Evolutionary conservation across 2,113 vertebrate species (phyloP).

Genomic region (Cygnus atratus): DNA sequence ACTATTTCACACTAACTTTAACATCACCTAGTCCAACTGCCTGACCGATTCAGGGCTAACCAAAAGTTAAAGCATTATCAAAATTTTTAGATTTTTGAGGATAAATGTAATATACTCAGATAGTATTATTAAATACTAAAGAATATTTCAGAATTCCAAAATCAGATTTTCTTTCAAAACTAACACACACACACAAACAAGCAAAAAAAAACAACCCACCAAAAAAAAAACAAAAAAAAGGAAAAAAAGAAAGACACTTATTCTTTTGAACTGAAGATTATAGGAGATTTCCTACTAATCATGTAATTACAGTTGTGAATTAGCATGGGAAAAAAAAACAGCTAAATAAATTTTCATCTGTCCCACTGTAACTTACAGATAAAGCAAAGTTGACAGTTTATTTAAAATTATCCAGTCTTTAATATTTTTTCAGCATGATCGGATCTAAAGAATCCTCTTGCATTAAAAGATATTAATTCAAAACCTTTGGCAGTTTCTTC

Average conservation of each 20-base stretch:
- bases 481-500: not conserved
- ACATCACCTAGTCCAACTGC: not conserved
- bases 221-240: no score
- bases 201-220: not conserved
- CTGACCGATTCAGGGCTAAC: not conserved
- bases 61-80: not conserved
- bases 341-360: not conserved
- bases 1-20: not conserved
- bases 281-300: not conserved
- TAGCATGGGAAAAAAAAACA: not conserved
- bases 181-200: not conserved
- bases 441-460: not conserved
- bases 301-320: not conserved
- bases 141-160: not conserved
- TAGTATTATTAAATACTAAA: not conserved
- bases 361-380: not conserved
- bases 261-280: not conserved
- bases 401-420: not conserved
- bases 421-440: not conserved
- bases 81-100: not conserved
- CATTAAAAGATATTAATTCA: not conserved
- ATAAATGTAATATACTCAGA: not conserved
- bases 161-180: not conserved
- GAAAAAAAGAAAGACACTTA: not conserved
- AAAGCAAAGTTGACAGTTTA: not conserved